These are phyloP conservation scores for Panagrolaimus sp. DNA, from an alignment of 1,140 invertebrate species.

Conservation along the genomic window DNA sequence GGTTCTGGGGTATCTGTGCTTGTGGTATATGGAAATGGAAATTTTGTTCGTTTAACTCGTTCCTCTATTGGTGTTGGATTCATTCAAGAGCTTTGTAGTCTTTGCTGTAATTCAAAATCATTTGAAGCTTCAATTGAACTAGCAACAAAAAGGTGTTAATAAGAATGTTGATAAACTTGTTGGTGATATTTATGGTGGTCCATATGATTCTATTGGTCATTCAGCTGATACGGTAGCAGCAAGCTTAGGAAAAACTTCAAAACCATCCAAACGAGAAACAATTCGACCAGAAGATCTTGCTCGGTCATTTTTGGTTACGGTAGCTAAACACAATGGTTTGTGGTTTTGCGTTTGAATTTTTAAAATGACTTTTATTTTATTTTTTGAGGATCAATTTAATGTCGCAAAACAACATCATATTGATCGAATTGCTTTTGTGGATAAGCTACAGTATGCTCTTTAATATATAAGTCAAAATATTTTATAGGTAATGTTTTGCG, in stretches of 20 bases:
- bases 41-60: slow-evolving; percentile 85
- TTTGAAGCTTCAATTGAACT: slow-evolving; percentile 94
- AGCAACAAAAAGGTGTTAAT: slow-evolving; percentile 82
- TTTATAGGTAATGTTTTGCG: slow-evolving; percentile 64
- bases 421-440: slow-evolving; percentile 77
- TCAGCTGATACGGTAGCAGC: slow-evolving; percentile 87
- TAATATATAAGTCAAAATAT: not conserved
- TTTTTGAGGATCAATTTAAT: slow-evolving; percentile 90
- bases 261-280: slow-evolving; percentile 71
- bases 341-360: no score
- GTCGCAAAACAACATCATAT: slow-evolving; percentile 71
- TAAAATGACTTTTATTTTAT: no score
- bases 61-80: slow-evolving; percentile 93
- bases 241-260: slow-evolving; percentile 96
- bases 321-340: slow-evolving; percentile 96
- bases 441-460: not conserved
- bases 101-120: slow-evolving; percentile 84
- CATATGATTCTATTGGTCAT: slow-evolving; percentile 82
- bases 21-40: slow-evolving; percentile 78
- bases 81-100: slow-evolving; percentile 86
- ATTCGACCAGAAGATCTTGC: slow-evolving; percentile 82
- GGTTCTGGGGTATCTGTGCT: slow-evolving; percentile 92
- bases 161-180: slow-evolving; percentile 89
- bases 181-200: slow-evolving; percentile 90
- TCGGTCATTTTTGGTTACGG: slow-evolving; percentile 84